Conservation (phyloP, 2,113 vertebrate species). For the Leucopsar rothschildi region DNA sequence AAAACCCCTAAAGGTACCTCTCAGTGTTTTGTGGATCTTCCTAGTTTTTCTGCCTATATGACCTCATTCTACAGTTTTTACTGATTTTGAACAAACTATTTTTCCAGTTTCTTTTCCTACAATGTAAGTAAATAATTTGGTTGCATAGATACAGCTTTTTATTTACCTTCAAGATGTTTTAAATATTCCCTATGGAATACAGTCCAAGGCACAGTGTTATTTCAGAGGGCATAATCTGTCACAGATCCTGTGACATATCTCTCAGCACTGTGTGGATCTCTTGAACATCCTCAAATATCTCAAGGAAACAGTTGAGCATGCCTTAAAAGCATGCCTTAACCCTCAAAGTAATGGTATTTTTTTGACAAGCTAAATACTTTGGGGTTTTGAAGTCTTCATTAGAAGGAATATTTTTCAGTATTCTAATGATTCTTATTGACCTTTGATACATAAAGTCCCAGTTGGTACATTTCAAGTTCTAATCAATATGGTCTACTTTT, state of each 20-base stretch:
- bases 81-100: not conserved
- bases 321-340: not conserved
- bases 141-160: not conserved
- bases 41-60: not conserved
- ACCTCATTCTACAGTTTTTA: not conserved
- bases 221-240: not conserved
- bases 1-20: not conserved
- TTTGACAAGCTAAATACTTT: not conserved
- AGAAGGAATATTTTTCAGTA: not conserved
- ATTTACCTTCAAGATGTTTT: not conserved
- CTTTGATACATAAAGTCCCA: not conserved
- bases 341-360: not conserved
- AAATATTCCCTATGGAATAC: not conserved
- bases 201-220: not conserved
- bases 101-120: not conserved
- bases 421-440: not conserved
- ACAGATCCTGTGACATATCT: not conserved
- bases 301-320: not conserved
- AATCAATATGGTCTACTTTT: not conserved
- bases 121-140: not conserved
- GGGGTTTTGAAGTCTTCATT: not conserved
- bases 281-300: not conserved
- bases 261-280: rapidly evolving
- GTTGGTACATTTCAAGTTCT: not conserved
- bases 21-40: not conserved